A percentile compares a stretch with the other conserved stretches of the same genome.
Evolutionary conservation across 2,888 invertebrate genomes (phyloP).

Genomic region (Scaptomyza polygonia): DNA sequence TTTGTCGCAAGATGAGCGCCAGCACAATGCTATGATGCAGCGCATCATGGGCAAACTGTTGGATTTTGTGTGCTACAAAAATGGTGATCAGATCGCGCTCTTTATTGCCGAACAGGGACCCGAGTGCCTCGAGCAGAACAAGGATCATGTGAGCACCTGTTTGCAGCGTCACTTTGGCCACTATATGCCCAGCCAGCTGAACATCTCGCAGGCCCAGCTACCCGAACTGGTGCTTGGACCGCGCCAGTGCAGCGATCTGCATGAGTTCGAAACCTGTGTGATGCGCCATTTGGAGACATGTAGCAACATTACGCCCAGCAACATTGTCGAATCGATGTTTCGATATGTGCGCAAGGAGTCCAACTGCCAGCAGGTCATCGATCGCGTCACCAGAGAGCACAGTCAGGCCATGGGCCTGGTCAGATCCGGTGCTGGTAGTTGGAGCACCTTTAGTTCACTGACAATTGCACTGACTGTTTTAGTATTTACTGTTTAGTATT

Average conservation of each 20-base stretch:
- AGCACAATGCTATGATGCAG: conserved; percentile 86
- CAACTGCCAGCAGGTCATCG: conserved; percentile 85
- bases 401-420: conserved; percentile 2
- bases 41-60: conserved; percentile 86
- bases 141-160: conserved; percentile 87
- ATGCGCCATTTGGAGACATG: conserved; percentile 86
- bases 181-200: conserved; percentile 84
- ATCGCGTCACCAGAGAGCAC: conserved; percentile 38
- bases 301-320: conserved; percentile 90
- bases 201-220: conserved; percentile 69
- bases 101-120: conserved; percentile 91
- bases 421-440: not conserved
- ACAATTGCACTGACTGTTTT: conserved; percentile 1
- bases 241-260: conserved; percentile 80
- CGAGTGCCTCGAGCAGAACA: conserved; percentile 88
- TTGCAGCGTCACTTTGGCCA: conserved; percentile 86
- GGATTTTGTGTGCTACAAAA: conserved; percentile 90
- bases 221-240: conserved; percentile 87
- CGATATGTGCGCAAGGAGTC: conserved; percentile 88
- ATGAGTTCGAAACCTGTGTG: conserved; percentile 77
- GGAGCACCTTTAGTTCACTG: not conserved
- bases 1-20: conserved; percentile 86
- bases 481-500: not conserved
- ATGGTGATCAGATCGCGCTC: conserved; percentile 91
- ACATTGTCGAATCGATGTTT: conserved; percentile 91